Conservation (phyloP, 2,113 vertebrate genomes). For the Daboia siamensis region DNA sequence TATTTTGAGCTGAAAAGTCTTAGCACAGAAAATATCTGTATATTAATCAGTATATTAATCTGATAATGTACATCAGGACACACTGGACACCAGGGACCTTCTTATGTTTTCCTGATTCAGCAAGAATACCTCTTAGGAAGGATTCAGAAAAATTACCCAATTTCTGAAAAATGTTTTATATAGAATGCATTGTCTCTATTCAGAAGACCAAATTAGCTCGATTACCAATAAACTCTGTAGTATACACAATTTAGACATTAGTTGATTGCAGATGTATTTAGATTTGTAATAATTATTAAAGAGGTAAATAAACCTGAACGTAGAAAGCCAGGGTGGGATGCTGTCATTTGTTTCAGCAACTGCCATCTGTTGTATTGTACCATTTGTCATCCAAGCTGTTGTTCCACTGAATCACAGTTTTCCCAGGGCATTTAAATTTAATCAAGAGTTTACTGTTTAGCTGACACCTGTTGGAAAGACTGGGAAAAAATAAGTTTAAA, state of each 20-base stretch:
- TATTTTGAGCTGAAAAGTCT: not conserved
- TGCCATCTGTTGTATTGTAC: not conserved
- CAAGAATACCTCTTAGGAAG: not conserved
- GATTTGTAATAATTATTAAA: slow-evolving; percentile 26
- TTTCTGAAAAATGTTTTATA: not conserved
- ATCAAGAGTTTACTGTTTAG: slow-evolving; percentile 8
- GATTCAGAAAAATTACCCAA: not conserved
- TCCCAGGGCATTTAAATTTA: slow-evolving; percentile 32
- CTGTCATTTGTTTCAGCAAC: slow-evolving; percentile 24
- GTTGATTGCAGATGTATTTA: slow-evolving; percentile 4
- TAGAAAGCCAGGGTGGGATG: not conserved
- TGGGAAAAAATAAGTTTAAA: not conserved
- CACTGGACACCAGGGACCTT: not conserved
- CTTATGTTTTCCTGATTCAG: not conserved
- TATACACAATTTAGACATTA: not conserved
- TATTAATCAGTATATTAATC: not conserved
- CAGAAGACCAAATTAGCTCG: not conserved
- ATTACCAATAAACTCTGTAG: slow-evolving; percentile 10
- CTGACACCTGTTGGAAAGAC: slow-evolving; percentile 9
- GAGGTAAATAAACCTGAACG: not conserved
- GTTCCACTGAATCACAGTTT: slow-evolving; percentile 22
- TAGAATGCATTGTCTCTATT: not conserved
- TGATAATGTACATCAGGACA: not conserved
- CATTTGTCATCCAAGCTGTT: slow-evolving; percentile 22
- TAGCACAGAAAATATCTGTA: not conserved